A percentile compares a stretch with the other conserved stretches of the same genome.
phyloP scores from a whole-genome alignment of 2,113 vertebrate species.

The Crotophaga sulcirostris region DNA sequence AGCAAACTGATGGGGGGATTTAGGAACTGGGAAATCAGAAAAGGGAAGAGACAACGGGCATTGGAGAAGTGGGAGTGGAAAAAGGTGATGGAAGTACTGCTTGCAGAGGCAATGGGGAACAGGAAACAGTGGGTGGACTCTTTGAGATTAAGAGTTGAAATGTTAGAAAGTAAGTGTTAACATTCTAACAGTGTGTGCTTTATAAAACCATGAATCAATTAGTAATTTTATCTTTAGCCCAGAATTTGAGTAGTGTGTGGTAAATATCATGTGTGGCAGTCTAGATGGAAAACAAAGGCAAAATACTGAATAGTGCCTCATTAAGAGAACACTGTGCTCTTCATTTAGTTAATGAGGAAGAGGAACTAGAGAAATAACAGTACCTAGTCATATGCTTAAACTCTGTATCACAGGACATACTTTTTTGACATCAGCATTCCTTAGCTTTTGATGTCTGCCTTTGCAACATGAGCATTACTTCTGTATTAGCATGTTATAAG shows the following conservation, averaged over 20 bases:
- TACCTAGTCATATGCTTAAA: not conserved
- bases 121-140: not conserved
- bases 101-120: not conserved
- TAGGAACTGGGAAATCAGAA: not conserved
- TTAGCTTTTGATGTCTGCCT: not conserved
- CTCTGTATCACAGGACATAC: not conserved
- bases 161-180: not conserved
- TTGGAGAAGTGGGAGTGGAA: not conserved
- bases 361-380: not conserved
- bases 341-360: not conserved
- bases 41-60: not conserved
- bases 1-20: not conserved
- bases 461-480: not conserved
- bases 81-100: not conserved
- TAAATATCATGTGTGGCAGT: not conserved
- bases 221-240: not conserved
- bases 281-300: not conserved
- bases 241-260: not conserved
- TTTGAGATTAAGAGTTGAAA: not conserved
- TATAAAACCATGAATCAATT: not conserved
- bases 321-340: not conserved
- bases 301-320: not conserved
- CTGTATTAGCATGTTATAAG: not conserved
- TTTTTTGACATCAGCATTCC: not conserved
- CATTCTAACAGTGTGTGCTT: not conserved